These are phyloP conservation scores for Pica pica DNA, from an alignment of 2,113 vertebrate genomes.

Conservation along the genomic window DNA sequence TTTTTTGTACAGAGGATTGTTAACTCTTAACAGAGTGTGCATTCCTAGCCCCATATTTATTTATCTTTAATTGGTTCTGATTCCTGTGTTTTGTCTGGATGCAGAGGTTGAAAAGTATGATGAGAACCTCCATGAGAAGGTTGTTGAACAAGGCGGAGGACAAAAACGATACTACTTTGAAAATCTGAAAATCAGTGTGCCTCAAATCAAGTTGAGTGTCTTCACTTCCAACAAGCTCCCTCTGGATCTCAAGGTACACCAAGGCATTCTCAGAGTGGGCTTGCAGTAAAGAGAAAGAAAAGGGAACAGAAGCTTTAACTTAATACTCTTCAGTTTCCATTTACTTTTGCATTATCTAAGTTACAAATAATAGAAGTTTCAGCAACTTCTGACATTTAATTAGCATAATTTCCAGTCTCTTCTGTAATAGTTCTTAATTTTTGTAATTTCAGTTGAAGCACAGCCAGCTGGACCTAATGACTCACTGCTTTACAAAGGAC, in stretches of 20 bases:
- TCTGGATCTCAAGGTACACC: conserved; percentile 88
- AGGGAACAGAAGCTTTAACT: not conserved
- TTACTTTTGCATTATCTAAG: not conserved
- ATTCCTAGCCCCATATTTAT: not conserved
- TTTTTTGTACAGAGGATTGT: not conserved
- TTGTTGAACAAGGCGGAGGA: conserved; percentile 72
- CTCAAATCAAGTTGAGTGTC: conserved; percentile 93
- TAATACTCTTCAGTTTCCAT: not conserved
- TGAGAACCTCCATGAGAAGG: conserved; percentile 88
- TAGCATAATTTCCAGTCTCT: not conserved
- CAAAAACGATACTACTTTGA: conserved; percentile 93
- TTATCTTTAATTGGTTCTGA: not conserved
- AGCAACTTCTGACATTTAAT: not conserved
- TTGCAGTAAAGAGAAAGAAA: not conserved
- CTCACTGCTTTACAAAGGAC: not conserved
- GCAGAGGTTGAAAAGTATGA: conserved; percentile 92
- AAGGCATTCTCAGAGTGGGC: not conserved
- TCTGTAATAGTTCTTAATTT: not conserved
- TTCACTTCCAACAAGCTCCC: conserved; percentile 95
- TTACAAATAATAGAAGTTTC: not conserved
- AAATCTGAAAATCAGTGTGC: conserved; percentile 96
- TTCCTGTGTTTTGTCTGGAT: conserved; percentile 15
- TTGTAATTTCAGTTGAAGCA: not conserved
- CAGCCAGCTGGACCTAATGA: not conserved
- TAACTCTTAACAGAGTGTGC: not conserved